These are phyloP conservation scores for Cheumatopsyche charites DNA, from an alignment of 1,140 invertebrate genomes.

Conservation along the genomic window DNA sequence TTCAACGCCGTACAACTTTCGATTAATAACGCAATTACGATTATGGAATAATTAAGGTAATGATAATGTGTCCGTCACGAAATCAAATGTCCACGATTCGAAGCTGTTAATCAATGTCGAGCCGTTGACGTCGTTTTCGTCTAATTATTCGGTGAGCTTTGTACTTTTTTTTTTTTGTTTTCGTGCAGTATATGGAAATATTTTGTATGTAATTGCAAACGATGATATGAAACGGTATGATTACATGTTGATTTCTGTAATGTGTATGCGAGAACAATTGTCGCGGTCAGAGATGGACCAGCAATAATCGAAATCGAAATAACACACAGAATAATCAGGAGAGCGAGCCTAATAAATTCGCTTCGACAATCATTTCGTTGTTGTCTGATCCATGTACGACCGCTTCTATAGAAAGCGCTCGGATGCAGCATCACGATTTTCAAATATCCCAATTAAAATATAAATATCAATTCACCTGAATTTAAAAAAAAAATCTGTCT, in stretches of 20 bases:
- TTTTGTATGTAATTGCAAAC: neutral
- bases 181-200: neutral
- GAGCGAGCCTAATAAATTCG: constrained; percentile 42
- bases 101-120: constrained; percentile 40
- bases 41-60: constrained; percentile 39
- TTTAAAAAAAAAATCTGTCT: too few species aligned
- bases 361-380: constrained; percentile 36
- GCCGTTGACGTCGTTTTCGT: constrained; percentile 43
- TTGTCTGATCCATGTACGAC: constrained; percentile 26
- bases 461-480: too few species aligned
- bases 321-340: constrained; percentile 45
- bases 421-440: too few species aligned
- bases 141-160: neutral
- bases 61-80: constrained; percentile 37
- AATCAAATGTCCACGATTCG: constrained; percentile 44
- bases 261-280: constrained; percentile 28
- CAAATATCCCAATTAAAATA: too few species aligned
- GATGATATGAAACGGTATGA: too few species aligned
- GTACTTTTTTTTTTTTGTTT: neutral
- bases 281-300: constrained; percentile 30
- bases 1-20: neutral
- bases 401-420: neutral
- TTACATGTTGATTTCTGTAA: neutral
- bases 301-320: constrained; percentile 46
- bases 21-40: constrained; percentile 27